phyloP scores from a whole-genome alignment of 2,888 invertebrate genomes.

The Scaptomyza flava region DNA sequence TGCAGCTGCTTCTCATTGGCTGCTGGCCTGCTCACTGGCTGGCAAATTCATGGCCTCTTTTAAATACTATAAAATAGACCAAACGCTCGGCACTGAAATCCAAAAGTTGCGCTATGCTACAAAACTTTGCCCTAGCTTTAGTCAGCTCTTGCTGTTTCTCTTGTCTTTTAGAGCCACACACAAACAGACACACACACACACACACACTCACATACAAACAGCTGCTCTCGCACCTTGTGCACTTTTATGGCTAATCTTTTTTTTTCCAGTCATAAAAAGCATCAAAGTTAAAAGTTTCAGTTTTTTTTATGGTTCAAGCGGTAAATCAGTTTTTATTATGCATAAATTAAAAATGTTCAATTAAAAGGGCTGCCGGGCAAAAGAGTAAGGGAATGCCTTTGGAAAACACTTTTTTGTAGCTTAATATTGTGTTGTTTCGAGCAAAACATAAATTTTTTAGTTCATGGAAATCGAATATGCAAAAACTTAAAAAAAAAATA shows the following conservation, averaged over 20 bases:
- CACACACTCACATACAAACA: conserved; percentile 2
- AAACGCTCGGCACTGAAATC: conserved; percentile 69
- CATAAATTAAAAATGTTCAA: conserved; percentile 77
- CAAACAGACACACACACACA: conserved; percentile 1
- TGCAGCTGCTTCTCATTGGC: conserved; percentile 27
- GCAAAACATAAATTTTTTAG: conserved; percentile 39
- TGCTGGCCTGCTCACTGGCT: conserved; percentile 42
- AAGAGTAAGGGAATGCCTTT: neutral
- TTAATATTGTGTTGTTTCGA: conserved; percentile 14
- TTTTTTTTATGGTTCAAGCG: conserved; percentile 41
- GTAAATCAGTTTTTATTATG: conserved; percentile 76
- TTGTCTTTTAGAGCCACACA: conserved; percentile 11
- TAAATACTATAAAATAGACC: conserved; percentile 78
- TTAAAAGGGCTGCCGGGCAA: conserved; percentile 55
- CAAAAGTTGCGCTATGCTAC: conserved; percentile 59
- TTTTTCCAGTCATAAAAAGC: conserved; percentile 67
- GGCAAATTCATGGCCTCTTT: conserved; percentile 77
- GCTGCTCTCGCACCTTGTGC: conserved; percentile 33
- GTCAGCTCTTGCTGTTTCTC: conserved; percentile 6
- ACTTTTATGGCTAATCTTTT: conserved; percentile 61
- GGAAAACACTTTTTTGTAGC: conserved; percentile 9
- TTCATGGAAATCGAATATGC: conserved; percentile 26
- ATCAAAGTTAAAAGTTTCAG: conserved; percentile 69
- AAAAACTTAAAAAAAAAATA: neutral
- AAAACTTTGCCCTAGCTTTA: conserved; percentile 59